A percentile compares a stretch with the other conserved stretches of the same genome.
Conservation (phyloP, 2,888 invertebrate species). For the Diadromus collaris region DNA sequence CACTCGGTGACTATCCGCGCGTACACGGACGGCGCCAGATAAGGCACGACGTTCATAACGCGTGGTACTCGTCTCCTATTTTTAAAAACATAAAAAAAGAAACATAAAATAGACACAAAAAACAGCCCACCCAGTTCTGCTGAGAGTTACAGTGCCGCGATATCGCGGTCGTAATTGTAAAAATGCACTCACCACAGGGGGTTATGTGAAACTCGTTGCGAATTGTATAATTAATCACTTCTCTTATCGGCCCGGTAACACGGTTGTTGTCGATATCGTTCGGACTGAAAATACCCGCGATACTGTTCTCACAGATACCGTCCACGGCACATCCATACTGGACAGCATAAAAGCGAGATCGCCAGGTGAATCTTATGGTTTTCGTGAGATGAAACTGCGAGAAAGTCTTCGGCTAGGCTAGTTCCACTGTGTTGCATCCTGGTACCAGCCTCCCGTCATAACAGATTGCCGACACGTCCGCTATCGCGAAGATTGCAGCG, state of each 20-base stretch:
- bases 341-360: constrained; percentile 35
- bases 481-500: constrained; percentile 67
- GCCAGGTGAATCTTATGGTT: constrained; percentile 28
- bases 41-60: constrained; percentile 47
- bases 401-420: constrained; percentile 26
- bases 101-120: constrained; percentile 7
- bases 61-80: constrained; percentile 26
- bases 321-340: constrained; percentile 6
- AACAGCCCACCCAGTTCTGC: constrained; percentile 56
- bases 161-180: constrained; percentile 41
- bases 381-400: constrained; percentile 12
- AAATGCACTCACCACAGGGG: constrained; percentile 48
- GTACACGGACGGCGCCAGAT: constrained; percentile 54
- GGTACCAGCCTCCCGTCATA: constrained; percentile 53
- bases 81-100: no score
- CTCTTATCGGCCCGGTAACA: constrained; percentile 53
- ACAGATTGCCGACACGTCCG: constrained; percentile 69
- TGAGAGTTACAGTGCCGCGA: constrained; percentile 35
- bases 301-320: background rate
- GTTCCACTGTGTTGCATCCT: constrained; percentile 25
- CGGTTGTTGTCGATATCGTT: constrained; percentile 57
- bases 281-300: constrained; percentile 15
- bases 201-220: constrained; percentile 37
- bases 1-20: constrained; percentile 23
- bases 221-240: constrained; percentile 55